A percentile compares a stretch with the other conserved stretches of the same genome.
Conservation (phyloP, 2,797 vertebrate species). For the Manis javanica region DNA sequence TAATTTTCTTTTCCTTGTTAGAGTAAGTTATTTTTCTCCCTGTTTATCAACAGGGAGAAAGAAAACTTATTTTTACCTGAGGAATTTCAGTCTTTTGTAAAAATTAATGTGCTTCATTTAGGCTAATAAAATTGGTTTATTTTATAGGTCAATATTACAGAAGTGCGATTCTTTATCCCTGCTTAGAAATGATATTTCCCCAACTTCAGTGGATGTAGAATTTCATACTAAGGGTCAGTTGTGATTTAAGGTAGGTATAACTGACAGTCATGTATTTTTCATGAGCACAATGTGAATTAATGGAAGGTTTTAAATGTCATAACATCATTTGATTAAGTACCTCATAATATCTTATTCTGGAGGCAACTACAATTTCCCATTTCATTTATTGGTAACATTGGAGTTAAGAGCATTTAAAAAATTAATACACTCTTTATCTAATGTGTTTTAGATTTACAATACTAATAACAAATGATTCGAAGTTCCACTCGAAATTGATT, state of each 20-base stretch:
- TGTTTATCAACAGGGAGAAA: background rate
- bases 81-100: background rate
- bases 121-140: background rate
- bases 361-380: background rate
- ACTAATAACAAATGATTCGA: constrained; percentile 74
- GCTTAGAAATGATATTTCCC: constrained; percentile 72
- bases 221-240: constrained; percentile 76
- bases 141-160: constrained; percentile 54
- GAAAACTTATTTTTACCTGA: background rate
- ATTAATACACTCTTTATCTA: background rate
- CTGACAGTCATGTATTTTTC: background rate
- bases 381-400: background rate
- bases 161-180: constrained; percentile 65
- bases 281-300: background rate
- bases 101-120: background rate
- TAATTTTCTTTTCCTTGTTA: constrained; percentile 28
- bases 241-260: constrained; percentile 73
- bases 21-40: background rate
- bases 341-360: background rate
- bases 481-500: constrained; percentile 68
- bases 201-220: constrained; percentile 64
- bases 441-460: constrained; percentile 77
- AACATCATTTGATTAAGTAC: constrained; percentile 6
- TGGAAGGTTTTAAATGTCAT: background rate
- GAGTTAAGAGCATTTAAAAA: background rate